Evolutionary conservation across 2,113 vertebrate genomes (phyloP).

Genomic region (Silurus meridionalis): DNA sequence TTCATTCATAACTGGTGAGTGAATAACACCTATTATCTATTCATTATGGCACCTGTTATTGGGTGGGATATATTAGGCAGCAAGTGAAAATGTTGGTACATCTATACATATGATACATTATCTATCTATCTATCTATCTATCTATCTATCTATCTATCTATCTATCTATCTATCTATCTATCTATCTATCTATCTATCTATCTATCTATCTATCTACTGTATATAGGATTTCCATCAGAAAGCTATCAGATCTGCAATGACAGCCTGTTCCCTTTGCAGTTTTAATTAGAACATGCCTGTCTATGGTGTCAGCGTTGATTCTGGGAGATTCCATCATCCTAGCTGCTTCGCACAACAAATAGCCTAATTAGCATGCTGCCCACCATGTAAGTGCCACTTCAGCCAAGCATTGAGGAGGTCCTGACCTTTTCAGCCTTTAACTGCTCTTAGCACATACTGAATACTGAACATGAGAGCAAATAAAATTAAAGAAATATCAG

Average conservation of each 20-base stretch:
- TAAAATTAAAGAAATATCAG: background rate
- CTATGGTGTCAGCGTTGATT: background rate
- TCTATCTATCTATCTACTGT: too few relatives aligned
- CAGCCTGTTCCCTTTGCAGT: background rate
- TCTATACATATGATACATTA: too few relatives aligned
- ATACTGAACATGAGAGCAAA: conserved; percentile 50
- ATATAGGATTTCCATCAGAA: conserved; percentile 11
- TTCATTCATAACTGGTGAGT: too few relatives aligned
- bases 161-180: too few relatives aligned
- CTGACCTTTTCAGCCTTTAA: conserved; percentile 67
- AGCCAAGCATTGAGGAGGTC: conserved; percentile 50
- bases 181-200: too few relatives aligned
- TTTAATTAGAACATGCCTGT: conserved; percentile 29
- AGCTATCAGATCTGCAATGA: background rate
- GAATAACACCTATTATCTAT: too few relatives aligned
- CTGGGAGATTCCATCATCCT: conserved; percentile 11
- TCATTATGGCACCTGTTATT: too few relatives aligned
- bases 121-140: too few relatives aligned
- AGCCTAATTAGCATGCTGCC: conserved; percentile 65
- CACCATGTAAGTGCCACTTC: conserved; percentile 53
- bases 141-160: too few relatives aligned
- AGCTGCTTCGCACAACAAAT: conserved; percentile 63
- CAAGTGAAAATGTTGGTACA: too few relatives aligned
- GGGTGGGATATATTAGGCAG: too few relatives aligned
- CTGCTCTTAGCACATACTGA: conserved; percentile 47